Conservation (phyloP, 37 sponge, comb jelly and placozoan genomes). For the Spongilla lacustris region DNA sequence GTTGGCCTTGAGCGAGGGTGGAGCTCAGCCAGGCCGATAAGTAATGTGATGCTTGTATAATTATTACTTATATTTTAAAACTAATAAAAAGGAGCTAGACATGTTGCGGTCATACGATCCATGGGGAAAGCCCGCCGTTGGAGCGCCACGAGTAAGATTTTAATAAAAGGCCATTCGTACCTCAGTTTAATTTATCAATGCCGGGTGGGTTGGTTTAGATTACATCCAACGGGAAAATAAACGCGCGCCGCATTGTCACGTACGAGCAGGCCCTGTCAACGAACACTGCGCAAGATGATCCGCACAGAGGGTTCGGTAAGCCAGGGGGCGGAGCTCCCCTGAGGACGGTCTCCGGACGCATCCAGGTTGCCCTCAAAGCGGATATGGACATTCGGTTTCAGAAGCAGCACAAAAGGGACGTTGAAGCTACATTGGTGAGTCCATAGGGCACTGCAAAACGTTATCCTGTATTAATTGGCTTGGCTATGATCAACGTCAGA, state of each 20-base stretch:
- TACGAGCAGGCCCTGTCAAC: background rate
- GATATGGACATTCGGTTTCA: slow-evolving; percentile 62
- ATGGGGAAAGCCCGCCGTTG: slow-evolving; percentile 57
- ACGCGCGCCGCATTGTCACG: background rate
- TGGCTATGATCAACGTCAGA: background rate
- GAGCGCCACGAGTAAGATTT: slow-evolving; percentile 49
- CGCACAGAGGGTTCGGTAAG: slow-evolving; percentile 23
- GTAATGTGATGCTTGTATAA: no score
- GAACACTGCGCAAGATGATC: background rate
- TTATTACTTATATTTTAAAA: no score
- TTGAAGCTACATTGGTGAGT: slow-evolving; percentile 49
- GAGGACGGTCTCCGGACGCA: slow-evolving; percentile 35
- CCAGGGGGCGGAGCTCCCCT: slow-evolving; percentile 69
- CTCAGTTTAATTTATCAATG: background rate
- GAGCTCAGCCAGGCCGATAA: no score
- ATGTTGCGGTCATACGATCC: slow-evolving; percentile 57
- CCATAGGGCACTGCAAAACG: background rate
- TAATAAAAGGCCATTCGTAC: background rate
- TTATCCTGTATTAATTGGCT: background rate
- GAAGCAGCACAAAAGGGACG: slow-evolving; percentile 38
- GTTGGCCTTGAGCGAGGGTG: no score
- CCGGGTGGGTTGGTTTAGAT: no score
- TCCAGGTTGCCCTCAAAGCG: background rate
- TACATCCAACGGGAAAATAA: slow-evolving; percentile 9
- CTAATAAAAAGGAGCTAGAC: slow-evolving; percentile 70